These are phyloP conservation scores for Trichomycterus rosablanca DNA, from an alignment of 2,113 vertebrate genomes.

Conservation along the genomic window DNA sequence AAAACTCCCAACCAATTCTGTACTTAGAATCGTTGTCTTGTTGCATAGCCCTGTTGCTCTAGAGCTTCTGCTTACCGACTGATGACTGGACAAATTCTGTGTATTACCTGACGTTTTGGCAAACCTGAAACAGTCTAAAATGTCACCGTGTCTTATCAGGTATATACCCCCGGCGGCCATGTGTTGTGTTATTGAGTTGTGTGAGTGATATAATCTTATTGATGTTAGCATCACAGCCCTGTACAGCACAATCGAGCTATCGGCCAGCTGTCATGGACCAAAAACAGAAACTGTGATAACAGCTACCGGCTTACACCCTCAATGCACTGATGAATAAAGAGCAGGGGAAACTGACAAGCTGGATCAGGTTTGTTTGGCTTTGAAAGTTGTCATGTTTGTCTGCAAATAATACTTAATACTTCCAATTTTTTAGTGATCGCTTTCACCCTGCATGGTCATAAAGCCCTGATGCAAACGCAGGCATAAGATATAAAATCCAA, in stretches of 20 bases:
- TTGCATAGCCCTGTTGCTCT: too few relatives aligned
- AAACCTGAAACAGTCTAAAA: slow-evolving; percentile 17
- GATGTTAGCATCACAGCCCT: slow-evolving; percentile 22
- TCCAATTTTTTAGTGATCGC: too few relatives aligned
- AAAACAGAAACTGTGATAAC: slow-evolving; percentile 25
- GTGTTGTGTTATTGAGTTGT: slow-evolving; percentile 34
- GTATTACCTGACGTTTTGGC: too few relatives aligned
- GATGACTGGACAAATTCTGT: too few relatives aligned
- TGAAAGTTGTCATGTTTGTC: too few relatives aligned
- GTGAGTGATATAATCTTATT: slow-evolving; percentile 29
- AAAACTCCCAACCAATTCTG: too few relatives aligned
- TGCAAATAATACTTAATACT: too few relatives aligned
- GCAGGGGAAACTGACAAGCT: slow-evolving; percentile 1
- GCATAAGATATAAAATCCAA: too few relatives aligned
- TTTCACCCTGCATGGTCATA: too few relatives aligned
- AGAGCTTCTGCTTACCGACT: too few relatives aligned
- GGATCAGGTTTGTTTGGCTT: background rate
- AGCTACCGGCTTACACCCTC: slow-evolving; percentile 17
- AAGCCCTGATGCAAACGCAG: too few relatives aligned
- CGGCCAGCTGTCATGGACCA: slow-evolving; percentile 34
- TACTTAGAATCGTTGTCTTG: too few relatives aligned
- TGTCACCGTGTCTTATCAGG: slow-evolving; percentile 20
- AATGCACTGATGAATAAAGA: slow-evolving; percentile 13
- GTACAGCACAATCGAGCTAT: slow-evolving; percentile 26
- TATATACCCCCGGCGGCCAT: slow-evolving; percentile 14